Conservation (phyloP, 2,888 invertebrate genomes). For the Eristalis arbustorum region DNA sequence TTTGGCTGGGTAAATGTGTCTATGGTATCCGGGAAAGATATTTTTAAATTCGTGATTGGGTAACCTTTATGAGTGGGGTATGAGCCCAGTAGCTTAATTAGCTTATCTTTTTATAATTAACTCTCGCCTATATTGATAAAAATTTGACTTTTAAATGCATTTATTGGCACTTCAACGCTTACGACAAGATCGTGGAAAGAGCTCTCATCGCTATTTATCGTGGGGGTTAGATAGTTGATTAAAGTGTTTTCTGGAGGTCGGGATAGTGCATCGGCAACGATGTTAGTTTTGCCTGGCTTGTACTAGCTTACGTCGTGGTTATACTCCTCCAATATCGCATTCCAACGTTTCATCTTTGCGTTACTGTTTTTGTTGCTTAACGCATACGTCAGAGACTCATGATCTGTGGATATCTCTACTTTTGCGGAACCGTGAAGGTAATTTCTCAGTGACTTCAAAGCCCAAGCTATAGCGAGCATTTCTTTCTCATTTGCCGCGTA, state of each 20-base stretch:
- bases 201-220: background rate
- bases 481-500: too few relatives aligned
- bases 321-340: too few relatives aligned
- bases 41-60: constrained; percentile 8
- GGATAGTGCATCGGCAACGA: too few relatives aligned
- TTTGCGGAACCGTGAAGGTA: too few relatives aligned
- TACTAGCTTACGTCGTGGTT: too few relatives aligned
- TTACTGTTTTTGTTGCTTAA: too few relatives aligned
- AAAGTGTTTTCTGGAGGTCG: background rate
- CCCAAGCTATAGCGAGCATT: too few relatives aligned
- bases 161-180: background rate
- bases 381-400: too few relatives aligned
- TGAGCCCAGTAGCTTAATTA: constrained; percentile 81
- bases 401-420: too few relatives aligned
- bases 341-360: too few relatives aligned
- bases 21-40: constrained; percentile 1
- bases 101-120: constrained; percentile 83
- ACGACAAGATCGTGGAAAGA: background rate
- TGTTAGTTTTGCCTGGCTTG: too few relatives aligned
- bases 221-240: background rate
- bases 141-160: constrained; percentile 1
- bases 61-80: constrained; percentile 81
- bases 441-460: too few relatives aligned
- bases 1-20: constrained; percentile 1
- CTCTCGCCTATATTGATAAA: background rate